A percentile compares a stretch with the other conserved stretches of the same genome.
These are phyloP conservation scores for Centruroides vittatus DNA, from an alignment of 1,140 invertebrate genomes.

Conservation along the genomic window DNA sequence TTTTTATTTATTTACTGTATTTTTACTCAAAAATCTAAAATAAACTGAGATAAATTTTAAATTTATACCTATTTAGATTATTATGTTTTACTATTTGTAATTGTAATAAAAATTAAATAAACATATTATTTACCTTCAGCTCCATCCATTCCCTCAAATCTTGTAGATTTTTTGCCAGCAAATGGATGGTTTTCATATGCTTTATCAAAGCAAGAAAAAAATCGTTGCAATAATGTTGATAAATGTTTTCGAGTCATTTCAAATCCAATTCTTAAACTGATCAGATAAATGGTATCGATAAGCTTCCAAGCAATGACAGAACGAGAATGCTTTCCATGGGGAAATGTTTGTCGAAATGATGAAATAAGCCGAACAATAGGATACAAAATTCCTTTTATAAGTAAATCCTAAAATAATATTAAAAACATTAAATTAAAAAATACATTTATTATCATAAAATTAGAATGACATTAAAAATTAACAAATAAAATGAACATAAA, in stretches of 20 bases:
- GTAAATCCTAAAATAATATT: constrained; percentile 39
- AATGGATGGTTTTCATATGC: constrained; percentile 36
- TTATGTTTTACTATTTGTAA: no score
- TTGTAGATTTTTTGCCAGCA: no score
- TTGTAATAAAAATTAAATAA: no score
- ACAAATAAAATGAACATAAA: no score
- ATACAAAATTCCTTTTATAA: constrained; percentile 59
- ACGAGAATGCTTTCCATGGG: constrained; percentile 56
- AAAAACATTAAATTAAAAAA: background rate
- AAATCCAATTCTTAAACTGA: constrained; percentile 63
- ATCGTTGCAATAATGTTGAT: constrained; percentile 50
- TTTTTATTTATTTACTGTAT: no score
- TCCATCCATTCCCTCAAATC: no score
- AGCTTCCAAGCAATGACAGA: constrained; percentile 59
- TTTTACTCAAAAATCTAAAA: no score
- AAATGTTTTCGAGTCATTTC: constrained; percentile 68
- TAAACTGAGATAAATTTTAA: no score
- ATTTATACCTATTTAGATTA: no score
- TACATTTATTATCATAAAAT: no score
- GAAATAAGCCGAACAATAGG: constrained; percentile 41
- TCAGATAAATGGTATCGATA: constrained; percentile 57
- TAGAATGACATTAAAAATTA: no score
- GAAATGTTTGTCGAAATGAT: constrained; percentile 58
- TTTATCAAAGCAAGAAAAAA: constrained; percentile 78
- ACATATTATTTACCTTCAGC: no score